These are phyloP conservation scores for Oxystoma pomonae DNA, from an alignment of 2,888 invertebrate genomes.

Conservation along the genomic window DNA sequence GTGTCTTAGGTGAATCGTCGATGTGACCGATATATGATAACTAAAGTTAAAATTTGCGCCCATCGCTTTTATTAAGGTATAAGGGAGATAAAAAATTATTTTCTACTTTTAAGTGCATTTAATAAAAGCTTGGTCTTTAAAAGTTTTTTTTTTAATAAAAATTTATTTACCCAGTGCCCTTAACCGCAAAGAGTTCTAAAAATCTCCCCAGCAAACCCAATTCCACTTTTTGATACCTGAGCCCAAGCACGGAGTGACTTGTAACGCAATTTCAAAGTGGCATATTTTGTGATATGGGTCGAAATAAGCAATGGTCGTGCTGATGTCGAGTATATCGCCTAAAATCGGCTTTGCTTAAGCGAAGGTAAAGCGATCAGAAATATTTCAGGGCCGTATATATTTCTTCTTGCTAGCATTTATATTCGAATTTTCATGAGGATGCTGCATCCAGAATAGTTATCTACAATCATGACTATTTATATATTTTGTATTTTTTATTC, in stretches of 20 bases:
- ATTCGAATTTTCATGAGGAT: not conserved
- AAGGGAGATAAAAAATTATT: too few species aligned
- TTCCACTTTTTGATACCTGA: not conserved
- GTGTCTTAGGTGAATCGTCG: too few species aligned
- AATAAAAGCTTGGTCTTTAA: too few species aligned
- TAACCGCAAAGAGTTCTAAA: not conserved
- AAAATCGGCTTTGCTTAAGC: constrained; percentile 11
- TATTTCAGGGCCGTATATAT: not conserved
- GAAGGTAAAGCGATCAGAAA: not conserved
- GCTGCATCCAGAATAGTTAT: too few species aligned
- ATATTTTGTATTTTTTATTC: too few species aligned
- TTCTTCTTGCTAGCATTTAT: not conserved
- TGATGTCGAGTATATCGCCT: constrained; percentile 35
- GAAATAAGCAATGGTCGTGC: constrained; percentile 40
- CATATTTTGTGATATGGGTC: constrained; percentile 48
- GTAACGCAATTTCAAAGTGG: constrained; percentile 49
- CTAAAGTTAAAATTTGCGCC: too few species aligned
- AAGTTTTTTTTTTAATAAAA: too few species aligned
- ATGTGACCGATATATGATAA: too few species aligned
- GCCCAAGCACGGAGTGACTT: constrained; percentile 39
- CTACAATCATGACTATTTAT: too few species aligned
- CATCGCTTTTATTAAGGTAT: too few species aligned
- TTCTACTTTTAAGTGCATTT: too few species aligned
- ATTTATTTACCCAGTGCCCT: not conserved
- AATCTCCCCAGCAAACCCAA: not conserved